Base-by-base conservation (phyloP, 2,888 invertebrate species). In the Lagria hirta region DNA sequence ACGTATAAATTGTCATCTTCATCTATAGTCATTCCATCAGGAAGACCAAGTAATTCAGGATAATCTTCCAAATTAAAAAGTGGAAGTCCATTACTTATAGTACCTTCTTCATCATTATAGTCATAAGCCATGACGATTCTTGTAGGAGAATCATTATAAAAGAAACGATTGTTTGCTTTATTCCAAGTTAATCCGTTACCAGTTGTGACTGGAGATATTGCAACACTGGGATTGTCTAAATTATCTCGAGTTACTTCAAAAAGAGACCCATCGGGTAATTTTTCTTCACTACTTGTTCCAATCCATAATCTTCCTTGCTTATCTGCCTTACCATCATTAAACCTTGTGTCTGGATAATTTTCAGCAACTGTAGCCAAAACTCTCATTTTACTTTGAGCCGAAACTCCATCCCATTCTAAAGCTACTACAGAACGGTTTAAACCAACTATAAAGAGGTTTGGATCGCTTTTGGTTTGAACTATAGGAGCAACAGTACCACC, bases 171-270 rank as follows among this genome's bases (percentile, higher is more conserved):
- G 59, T 81, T 80, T 57, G 85, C 82, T 0, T 72, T 62, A 10
- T 81, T 84, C 89, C 89, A 91, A 1, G 83, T 82, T 3, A 90
- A 68, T 1, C 90, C 90, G 60, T 90, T 90, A 26, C 88, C 87
- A n/a, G 87, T 76, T 5, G 78, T 75, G 11, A 85, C 81, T 4
- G 73, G 71, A 1, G 65, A 49, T 11, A 66, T 56, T 10, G 62
- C 55, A 1, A 58, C 48, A 30, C 49, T 38, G 1, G 69, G 70
- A n/a, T n/a, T n/a, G n/a, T n/a, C n/a, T n/a, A n/a, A n/a, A n/a
- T n/a, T n/a, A n/a, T n/a, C n/a, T n/a, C n/a, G n/a, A n/a, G n/a
- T n/a, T n/a, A n/a, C n/a, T n/a, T n/a, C n/a, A n/a, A n/a, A n/a
- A n/a, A n/a, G n/a, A n/a, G n/a, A n/a, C n/a, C n/a, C n/a, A n/a